phyloP scores from a whole-genome alignment of 35 echinoderm and acorn worm species.

The Apostichopus californicus region DNA sequence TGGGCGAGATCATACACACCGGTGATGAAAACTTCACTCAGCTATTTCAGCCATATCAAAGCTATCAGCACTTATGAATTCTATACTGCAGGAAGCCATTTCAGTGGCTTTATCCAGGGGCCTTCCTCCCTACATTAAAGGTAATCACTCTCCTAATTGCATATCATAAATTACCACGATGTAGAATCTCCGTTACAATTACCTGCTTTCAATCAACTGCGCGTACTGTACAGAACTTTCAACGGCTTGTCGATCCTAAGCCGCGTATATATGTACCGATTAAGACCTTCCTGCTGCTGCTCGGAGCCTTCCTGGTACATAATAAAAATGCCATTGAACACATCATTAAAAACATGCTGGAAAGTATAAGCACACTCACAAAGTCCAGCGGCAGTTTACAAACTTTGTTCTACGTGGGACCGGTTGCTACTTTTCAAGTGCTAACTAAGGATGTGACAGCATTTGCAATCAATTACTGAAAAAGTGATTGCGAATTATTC shows the following conservation, averaged over 20 bases:
- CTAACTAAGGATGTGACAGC: too few relatives aligned
- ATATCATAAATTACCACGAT: constrained; percentile 27
- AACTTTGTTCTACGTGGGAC: too few relatives aligned
- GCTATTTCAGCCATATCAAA: background rate
- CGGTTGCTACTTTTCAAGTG: too few relatives aligned
- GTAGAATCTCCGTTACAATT: background rate
- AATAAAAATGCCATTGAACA: too few relatives aligned
- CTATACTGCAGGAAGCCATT: constrained; percentile 10
- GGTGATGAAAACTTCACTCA: background rate
- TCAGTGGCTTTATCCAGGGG: constrained; percentile 12
- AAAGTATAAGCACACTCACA: too few relatives aligned
- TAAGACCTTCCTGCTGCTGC: too few relatives aligned
- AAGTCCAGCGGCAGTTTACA: too few relatives aligned
- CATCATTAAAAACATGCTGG: too few relatives aligned
- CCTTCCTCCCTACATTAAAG: background rate
- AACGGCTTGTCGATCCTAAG: background rate
- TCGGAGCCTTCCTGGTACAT: too few relatives aligned
- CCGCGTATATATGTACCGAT: too few relatives aligned
- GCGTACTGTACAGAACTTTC: background rate
- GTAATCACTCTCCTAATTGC: constrained; percentile 5
- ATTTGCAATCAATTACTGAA: too few relatives aligned
- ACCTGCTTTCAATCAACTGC: constrained; percentile 6
- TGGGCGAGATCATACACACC: background rate
- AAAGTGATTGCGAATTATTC: too few relatives aligned
- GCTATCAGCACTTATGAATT: background rate